Percentiles rank a stretch among this genome's conserved stretches.
Evolutionary conservation across 2,888 invertebrate genomes (phyloP).

Genomic region (Nomada lathburiana): DNA sequence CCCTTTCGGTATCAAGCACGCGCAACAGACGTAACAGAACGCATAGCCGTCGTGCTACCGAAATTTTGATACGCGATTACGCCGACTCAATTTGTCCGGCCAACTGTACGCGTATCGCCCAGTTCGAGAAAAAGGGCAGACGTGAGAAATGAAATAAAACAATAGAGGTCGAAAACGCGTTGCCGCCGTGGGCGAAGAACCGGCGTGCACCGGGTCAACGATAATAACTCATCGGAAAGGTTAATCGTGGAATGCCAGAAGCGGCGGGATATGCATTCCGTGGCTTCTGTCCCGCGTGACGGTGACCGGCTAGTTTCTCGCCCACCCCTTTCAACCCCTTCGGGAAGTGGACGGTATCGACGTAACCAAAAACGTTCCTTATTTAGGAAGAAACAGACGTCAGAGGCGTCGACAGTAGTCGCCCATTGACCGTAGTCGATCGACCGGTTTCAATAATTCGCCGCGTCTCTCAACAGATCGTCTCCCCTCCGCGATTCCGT

Average conservation of each 20-base stretch:
- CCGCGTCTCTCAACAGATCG: constrained; percentile 23
- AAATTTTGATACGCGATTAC: constrained; percentile 42
- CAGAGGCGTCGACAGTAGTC: constrained; percentile 26
- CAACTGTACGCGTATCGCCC: not conserved
- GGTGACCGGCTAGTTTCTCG: constrained; percentile 12
- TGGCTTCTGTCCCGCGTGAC: constrained; percentile 32
- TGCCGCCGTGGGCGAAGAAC: constrained; percentile 23
- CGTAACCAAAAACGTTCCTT: constrained; percentile 47
- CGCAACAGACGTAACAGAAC: constrained; percentile 57
- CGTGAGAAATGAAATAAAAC: too few species aligned
- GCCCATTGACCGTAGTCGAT: too few species aligned
- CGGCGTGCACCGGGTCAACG: constrained; percentile 42
- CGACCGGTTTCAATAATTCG: constrained; percentile 56
- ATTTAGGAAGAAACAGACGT: constrained; percentile 56
- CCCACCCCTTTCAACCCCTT: not conserved
- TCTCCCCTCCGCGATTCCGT: constrained; percentile 38
- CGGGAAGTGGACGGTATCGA: constrained; percentile 40
- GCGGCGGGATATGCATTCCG: constrained; percentile 42
- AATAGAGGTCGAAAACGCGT: not conserved
- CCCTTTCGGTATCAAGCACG: constrained; percentile 48
- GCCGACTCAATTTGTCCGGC: not conserved
- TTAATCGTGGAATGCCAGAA: constrained; percentile 54
- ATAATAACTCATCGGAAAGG: constrained; percentile 58
- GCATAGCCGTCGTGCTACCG: constrained; percentile 47
- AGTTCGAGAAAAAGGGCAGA: not conserved